Evolutionary conservation across 30 jellyfish, hydroid and myxozoan genomes (phyloP), one percentile per base, ranked within the genome.

Genomic region (Aurelia aurita): DNA sequence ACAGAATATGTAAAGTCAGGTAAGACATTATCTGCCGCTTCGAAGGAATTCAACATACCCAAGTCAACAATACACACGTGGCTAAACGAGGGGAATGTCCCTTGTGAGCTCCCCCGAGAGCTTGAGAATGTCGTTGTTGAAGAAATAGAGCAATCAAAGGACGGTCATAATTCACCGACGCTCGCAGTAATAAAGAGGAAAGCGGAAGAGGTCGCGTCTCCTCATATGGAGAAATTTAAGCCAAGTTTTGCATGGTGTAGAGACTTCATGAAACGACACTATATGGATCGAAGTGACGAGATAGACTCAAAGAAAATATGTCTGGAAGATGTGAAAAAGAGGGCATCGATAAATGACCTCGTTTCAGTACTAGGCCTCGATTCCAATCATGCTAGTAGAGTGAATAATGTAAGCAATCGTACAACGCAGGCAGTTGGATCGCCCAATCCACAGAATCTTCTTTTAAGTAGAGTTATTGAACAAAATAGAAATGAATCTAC

Each of bases 191-290:
- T 87, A 11, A 87, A 87, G 65, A 87, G 59, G 47, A 77, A 72
- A 66, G 96, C 90, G 19, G 89, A 87, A 35, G 96, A 87, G 32
- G 90, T 77, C 23, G 96, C 96, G 9, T 82, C 64, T 5, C 86
- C 96, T 7, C 96, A 62, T 54, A 59, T 65, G 73, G 87, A 68
- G 54, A 87, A 87, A 47, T 87, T 87, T 87, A 66, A 82, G 67
- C 84, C 96, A 25, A 87, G 96, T 32, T 87, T 72, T 58, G 90
- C 96, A 0, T 87, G 96, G 96, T 87, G 96, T 67, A 86, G 96
- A 49, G 96, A 87, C 45, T 87, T 87, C 58, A 77, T 87, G 90
- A 87, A 87, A 46, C 90, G 96, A 23, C 96, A 87, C 29, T 69
- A 77, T 31, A 74, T 75, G 93, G 93, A 71, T 29, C 83, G 77